phyloP scores from a whole-genome alignment of 2,888 invertebrate species.

The Stenolophus ochropezus region DNA sequence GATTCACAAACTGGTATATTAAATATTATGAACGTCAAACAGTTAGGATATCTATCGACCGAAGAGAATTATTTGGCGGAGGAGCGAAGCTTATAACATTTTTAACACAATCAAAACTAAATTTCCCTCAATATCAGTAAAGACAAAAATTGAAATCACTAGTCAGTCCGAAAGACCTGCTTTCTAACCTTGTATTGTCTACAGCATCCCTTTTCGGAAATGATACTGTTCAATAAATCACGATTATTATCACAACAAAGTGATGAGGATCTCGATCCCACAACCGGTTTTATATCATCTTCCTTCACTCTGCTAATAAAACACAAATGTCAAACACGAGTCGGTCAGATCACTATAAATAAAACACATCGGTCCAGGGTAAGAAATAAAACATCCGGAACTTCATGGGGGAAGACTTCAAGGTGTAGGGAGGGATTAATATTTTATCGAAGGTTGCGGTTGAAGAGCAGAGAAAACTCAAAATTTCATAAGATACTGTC shows the following conservation, averaged over 20 bases:
- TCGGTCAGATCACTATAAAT: slow-evolving; percentile 3
- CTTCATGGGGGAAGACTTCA: neutral
- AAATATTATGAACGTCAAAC: too few relatives aligned
- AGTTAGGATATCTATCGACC: too few relatives aligned
- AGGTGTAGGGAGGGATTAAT: neutral
- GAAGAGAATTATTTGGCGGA: too few relatives aligned
- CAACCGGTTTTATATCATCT: slow-evolving; percentile 8
- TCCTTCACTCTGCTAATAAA: slow-evolving; percentile 11
- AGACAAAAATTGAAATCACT: too few relatives aligned
- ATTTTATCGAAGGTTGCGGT: neutral
- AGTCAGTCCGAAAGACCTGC: too few relatives aligned
- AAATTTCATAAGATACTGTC: too few relatives aligned
- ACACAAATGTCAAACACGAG: slow-evolving; percentile 13
- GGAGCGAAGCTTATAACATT: too few relatives aligned
- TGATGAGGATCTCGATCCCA: neutral
- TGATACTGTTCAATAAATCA: slow-evolving; percentile 2
- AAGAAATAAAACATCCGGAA: neutral
- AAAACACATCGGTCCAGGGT: neutral
- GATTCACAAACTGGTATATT: too few relatives aligned
- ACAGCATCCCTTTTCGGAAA: neutral
- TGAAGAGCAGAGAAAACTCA: too few relatives aligned
- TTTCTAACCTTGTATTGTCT: too few relatives aligned
- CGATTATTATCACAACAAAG: slow-evolving; percentile 29
- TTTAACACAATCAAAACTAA: too few relatives aligned
- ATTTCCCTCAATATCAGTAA: too few relatives aligned